A percentile compares a stretch with the other conserved stretches of the same genome.
These are phyloP conservation scores for Bradypus variegatus DNA, from an alignment of 2,797 vertebrate genomes.

Conservation along the genomic window DNA sequence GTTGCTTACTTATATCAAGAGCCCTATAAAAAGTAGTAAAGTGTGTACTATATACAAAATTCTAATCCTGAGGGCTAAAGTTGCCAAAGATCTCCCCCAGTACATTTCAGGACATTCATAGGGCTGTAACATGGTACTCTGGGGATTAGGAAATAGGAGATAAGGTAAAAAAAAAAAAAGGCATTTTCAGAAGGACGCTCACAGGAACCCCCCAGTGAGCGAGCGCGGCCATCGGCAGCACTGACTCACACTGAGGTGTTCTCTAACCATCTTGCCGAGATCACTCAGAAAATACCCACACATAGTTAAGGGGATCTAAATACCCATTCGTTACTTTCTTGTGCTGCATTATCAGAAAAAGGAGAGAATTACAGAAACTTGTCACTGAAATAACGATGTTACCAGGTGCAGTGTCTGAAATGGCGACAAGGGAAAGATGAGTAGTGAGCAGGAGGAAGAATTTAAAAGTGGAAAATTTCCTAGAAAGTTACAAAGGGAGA, in stretches of 20 bases:
- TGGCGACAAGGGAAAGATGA: not conserved
- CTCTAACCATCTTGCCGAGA: not conserved
- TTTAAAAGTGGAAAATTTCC: not conserved
- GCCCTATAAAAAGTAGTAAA: not conserved
- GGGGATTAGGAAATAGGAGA: not conserved
- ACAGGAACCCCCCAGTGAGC: too few species aligned
- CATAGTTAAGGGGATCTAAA: not conserved
- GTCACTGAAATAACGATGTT: not conserved
- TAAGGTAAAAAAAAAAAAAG: not conserved
- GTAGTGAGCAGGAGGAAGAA: not conserved
- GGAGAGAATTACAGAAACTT: not conserved
- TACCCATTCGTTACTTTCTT: not conserved
- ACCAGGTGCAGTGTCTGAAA: not conserved
- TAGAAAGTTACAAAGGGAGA: slow-evolving; percentile 4
- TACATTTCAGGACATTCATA: not conserved
- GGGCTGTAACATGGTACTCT: not conserved
- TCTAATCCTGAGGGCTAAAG: not conserved
- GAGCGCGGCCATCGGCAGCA: too few species aligned
- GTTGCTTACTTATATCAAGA: slow-evolving; percentile 35
- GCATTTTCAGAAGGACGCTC: not conserved
- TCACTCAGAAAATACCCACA: slow-evolving; percentile 1
- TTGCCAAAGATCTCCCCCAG: not conserved
- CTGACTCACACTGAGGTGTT: not conserved
- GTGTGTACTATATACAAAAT: not conserved
- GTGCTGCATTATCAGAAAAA: not conserved